phyloP scores from a whole-genome alignment of 2,888 invertebrate species.

The Octodonta nipae region DNA sequence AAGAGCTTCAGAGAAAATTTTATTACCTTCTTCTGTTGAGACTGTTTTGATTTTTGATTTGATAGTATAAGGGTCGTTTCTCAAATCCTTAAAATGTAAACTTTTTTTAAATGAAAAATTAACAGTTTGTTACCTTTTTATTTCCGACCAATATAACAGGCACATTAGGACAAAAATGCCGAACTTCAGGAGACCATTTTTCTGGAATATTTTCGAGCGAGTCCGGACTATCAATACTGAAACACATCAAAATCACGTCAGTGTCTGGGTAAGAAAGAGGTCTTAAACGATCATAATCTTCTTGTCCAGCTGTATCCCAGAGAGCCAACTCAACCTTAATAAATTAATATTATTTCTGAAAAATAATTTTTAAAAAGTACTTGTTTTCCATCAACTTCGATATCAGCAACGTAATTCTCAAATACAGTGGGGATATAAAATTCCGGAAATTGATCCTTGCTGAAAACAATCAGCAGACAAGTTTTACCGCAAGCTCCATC shows the following conservation, averaged over 20 bases:
- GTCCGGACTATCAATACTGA: conserved; percentile 97
- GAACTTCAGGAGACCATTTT: conserved; percentile 97
- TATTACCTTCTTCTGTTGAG: conserved; percentile 90
- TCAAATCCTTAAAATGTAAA: no score
- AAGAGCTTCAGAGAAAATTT: no score
- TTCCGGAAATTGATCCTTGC: conserved; percentile 99
- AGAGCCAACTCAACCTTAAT: conserved; percentile 78
- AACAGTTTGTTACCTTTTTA: no score
- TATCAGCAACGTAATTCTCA: conserved; percentile 99
- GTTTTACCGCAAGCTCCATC: conserved; percentile 99
- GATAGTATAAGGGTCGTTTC: conserved; percentile 86
- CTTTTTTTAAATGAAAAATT: no score
- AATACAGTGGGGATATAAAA: conserved; percentile 99
- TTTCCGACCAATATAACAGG: conserved; percentile 98
- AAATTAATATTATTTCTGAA: no score
- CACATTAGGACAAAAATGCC: conserved; percentile 98
- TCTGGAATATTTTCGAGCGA: conserved; percentile 98
- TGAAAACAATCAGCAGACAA: conserved; percentile 95
- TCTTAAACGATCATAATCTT: conserved; percentile 91
- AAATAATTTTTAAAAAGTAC: no score
- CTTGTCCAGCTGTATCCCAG: conserved; percentile 97
- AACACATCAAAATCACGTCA: conserved; percentile 98
- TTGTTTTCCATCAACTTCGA: conserved; percentile 86
- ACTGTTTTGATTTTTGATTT: conserved; percentile 93
- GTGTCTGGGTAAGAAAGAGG: conserved; percentile 96